A percentile compares a stretch with the other conserved stretches of the same genome.
Conservation (phyloP, 2,113 vertebrate species). For the Hippocampus abdominalis region DNA sequence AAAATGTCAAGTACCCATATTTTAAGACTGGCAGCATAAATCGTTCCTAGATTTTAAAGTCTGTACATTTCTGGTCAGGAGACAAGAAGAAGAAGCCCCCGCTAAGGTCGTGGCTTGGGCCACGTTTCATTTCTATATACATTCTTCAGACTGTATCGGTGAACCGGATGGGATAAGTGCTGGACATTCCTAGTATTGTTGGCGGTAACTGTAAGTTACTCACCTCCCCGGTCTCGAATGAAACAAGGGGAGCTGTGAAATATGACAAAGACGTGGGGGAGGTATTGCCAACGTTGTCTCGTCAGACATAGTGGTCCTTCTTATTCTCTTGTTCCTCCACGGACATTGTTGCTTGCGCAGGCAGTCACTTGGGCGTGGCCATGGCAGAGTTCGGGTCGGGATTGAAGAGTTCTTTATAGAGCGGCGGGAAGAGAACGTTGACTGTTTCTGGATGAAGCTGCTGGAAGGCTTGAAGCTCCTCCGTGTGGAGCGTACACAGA, state of each 20-base stretch:
- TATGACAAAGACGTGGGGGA: conserved; percentile 21
- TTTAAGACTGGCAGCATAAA: conserved; percentile 72
- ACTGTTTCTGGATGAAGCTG: conserved; percentile 97
- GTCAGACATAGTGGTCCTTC: conserved; percentile 20
- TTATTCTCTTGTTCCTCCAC: conserved; percentile 36
- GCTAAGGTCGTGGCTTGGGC: conserved; percentile 69
- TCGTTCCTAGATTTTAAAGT: conserved; percentile 68
- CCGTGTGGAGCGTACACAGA: conserved; percentile 95
- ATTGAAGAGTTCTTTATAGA: conserved; percentile 99
- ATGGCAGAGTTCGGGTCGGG: conserved; percentile 86
- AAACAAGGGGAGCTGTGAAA: conserved; percentile 35
- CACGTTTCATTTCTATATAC: conserved; percentile 85
- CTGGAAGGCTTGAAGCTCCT: conserved; percentile 98
- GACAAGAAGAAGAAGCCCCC: conserved; percentile 76
- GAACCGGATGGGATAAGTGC: conserved; percentile 95
- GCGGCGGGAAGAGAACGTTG: conserved; percentile 94
- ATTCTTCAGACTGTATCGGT: conserved; percentile 99
- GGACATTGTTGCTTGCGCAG: conserved; percentile 46
- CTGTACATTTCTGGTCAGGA: conserved; percentile 80
- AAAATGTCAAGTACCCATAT: conserved; percentile 73
- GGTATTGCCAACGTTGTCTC: conserved; percentile 13
- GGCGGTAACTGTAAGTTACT: conserved; percentile 76
- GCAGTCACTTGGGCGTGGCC: conserved; percentile 90
- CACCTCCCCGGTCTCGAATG: conserved; percentile 25
- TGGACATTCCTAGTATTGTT: conserved; percentile 96